Evolutionary conservation across 2,113 vertebrate genomes (phyloP), one percentile per base, ranked within the genome.

Genomic region (Ochotona princeps): DNA sequence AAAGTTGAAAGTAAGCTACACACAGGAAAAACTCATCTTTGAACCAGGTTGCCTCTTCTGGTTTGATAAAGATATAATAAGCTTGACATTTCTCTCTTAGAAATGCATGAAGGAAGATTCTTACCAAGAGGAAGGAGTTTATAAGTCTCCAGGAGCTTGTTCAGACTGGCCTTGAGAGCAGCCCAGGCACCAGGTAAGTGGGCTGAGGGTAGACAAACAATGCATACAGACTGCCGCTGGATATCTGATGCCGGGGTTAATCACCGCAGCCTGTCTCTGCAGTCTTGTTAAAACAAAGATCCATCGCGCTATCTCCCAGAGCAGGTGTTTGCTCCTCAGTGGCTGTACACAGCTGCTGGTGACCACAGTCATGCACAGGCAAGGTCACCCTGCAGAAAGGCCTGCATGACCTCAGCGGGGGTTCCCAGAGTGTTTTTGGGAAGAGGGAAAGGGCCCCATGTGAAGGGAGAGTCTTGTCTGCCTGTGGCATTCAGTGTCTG

Each of bases 331-430:
- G 54, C 11, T 30, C 83, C 28, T 93, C 69, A 10, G 10, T 72
- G 80, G 81, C 78, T 67, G 32, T 78, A 3, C 28, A n/a, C 78
- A 87, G 89, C 44, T 74, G 69, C 84, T 28, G 32, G 69, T 18
- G 70, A 67, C 79, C 79, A 20, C 51, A 61, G 83, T 93, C 69
- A 49, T 4, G 44, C 54, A 17, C 75, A 79, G 26, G 12, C 86
- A 88, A 72, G 30, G 84, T 75, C 76, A 61, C 57, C 84, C 47
- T 84, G 81, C 90, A 87, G 83, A 87, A 54, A 94, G 75, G 74
- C 18, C 79, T 2, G 21, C 87, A 63, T 91, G 72, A 94, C 69
- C 74, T 96, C 93, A 92, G 61, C 94, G 93, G 95, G 95, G 89
- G 73, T 87, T 94, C 87, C 92, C 32, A 5, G 60, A 54, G 21